phyloP scores from a whole-genome alignment of 2,888 invertebrate species.

The Agrotis exclamationis region DNA sequence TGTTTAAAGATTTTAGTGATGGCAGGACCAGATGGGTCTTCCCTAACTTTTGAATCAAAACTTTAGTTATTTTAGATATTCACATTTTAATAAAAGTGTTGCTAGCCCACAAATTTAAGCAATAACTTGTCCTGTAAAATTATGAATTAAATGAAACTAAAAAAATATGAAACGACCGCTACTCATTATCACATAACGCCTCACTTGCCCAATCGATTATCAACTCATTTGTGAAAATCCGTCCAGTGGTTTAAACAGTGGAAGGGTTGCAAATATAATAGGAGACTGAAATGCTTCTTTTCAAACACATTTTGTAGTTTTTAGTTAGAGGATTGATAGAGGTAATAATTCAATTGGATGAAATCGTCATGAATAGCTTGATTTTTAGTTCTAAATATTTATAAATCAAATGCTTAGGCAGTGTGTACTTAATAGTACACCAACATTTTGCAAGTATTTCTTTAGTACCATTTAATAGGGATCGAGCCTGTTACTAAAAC shows the following conservation, averaged over 20 bases:
- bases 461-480: no score
- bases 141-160: not conserved
- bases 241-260: slow-evolving; percentile 42
- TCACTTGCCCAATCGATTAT: slow-evolving; percentile 36
- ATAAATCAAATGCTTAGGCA: no score
- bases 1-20: not conserved
- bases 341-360: no score
- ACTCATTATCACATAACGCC: slow-evolving; percentile 29
- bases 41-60: not conserved
- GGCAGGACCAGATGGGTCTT: not conserved
- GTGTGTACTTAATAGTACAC: no score
- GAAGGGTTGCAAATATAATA: slow-evolving; percentile 27
- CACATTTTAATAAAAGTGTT: not conserved
- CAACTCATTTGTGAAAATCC: slow-evolving; percentile 57
- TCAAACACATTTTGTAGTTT: not conserved
- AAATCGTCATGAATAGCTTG: not conserved
- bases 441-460: no score
- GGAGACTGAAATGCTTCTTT: not conserved
- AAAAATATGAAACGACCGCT: slow-evolving; percentile 1
- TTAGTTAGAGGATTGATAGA: not conserved
- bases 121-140: not conserved
- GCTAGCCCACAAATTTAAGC: not conserved
- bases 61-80: not conserved
- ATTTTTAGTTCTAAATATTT: not conserved
- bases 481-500: no score